phyloP scores from a whole-genome alignment of 2,797 vertebrate species.

The Pachyuromys duprasi region DNA sequence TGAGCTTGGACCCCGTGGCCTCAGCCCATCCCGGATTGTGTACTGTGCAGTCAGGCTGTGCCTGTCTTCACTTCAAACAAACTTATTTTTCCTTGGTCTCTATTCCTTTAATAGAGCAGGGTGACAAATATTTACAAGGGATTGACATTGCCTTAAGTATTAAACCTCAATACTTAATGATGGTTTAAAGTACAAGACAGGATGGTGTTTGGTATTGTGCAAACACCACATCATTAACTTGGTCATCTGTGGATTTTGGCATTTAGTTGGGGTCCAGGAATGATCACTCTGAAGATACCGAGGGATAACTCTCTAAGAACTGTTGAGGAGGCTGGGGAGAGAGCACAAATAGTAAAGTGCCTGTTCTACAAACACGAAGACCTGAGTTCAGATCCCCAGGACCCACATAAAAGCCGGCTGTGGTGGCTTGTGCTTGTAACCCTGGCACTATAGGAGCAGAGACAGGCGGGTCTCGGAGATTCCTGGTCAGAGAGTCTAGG shows the following conservation, averaged over 20 bases:
- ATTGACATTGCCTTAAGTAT: not conserved
- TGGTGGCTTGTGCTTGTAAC: not conserved
- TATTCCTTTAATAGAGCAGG: not conserved
- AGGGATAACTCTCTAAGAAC: not conserved
- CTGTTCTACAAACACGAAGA: not conserved
- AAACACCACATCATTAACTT: not conserved
- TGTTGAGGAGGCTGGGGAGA: not conserved
- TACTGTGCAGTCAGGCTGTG: not conserved
- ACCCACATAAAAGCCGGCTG: not conserved
- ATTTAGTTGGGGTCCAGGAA: not conserved
- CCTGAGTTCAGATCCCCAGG: not conserved
- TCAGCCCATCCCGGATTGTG: not conserved
- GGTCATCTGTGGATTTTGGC: not conserved
- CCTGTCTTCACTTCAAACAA: not conserved
- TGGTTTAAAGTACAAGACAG: not conserved
- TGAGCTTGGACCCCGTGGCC: not conserved
- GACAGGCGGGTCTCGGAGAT: not conserved
- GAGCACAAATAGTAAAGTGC: not conserved
- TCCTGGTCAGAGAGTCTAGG: not conserved
- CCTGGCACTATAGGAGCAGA: not conserved
- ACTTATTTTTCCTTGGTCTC: not conserved
- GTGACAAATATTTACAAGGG: not conserved
- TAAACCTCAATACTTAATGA: not conserved
- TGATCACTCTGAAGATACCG: not conserved
- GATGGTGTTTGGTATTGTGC: not conserved